Base-by-base conservation (phyloP, 2,113 vertebrate species). In the Brachypodius melanocephalos region DNA sequence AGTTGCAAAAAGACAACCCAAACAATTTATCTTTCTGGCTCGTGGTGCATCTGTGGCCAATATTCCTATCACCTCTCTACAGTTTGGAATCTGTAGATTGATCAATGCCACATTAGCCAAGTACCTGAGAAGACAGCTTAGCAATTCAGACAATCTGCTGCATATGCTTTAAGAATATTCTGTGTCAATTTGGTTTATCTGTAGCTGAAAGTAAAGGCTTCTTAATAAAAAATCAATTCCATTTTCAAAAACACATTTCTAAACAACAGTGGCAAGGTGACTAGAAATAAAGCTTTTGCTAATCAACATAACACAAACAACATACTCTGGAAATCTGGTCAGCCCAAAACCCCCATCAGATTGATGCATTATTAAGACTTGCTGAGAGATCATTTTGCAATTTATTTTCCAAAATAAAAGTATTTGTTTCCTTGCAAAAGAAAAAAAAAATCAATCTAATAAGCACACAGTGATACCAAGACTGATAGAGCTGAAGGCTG, bases 1-100 rank as follows among this genome's bases (percentile, higher is more conserved):
- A 99, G 98, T 98, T 98, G 98, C 98, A 98, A 98, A 99, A 98
- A 99, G 98, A 98, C 98, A 98, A 98, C 98, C 97, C 97, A 97
- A 98, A 98, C 98, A 98, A 99, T 99, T 99, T 99, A 98, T 99
- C 98, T 98, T 98, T 97, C 97, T 98, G 98, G 98, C 97, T 98
- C 85, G 40, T 93, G 95, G 94, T 96, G 97, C 96, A 97, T 97
- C 96, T 97, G 95, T 61, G 95, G 95, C 98, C 96, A 97, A 97
- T 97, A 98, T 97, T 98, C 98, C 97, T 97, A 97, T 95, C 94
- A 89, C 95, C 97, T 97, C 96, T 97, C 92, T 81, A 94, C 96
- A 90, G 95, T 93, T 94, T 73, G 66, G 95, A 97, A 97, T 96
- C 89, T 91, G 87, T 48, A 97, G 97, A 98, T 94, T 97, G 98